These are phyloP conservation scores for Meta bourneti DNA, from an alignment of 2,888 invertebrate species.

Conservation along the genomic window DNA sequence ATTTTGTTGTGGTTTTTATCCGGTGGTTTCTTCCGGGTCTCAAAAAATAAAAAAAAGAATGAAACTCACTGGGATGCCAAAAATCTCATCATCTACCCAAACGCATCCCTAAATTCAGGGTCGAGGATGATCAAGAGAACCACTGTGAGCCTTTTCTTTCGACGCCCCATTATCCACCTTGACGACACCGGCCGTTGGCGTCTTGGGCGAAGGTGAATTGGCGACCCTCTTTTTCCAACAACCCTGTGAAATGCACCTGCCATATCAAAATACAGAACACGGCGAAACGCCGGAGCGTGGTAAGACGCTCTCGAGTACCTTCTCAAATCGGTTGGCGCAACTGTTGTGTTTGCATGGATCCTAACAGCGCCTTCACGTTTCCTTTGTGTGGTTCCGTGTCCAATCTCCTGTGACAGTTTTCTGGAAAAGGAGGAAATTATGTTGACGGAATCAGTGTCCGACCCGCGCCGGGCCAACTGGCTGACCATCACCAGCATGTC, in stretches of 20 bases:
- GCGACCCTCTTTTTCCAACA: constrained; percentile 30
- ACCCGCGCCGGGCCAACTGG: constrained; percentile 71
- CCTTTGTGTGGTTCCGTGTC: neutral
- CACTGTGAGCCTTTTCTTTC: too few relatives aligned
- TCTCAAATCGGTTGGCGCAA: too few relatives aligned
- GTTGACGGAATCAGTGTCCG: constrained; percentile 72
- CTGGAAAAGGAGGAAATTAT: constrained; percentile 20
- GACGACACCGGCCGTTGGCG: too few relatives aligned
- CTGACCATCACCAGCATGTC: constrained; percentile 72
- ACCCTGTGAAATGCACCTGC: constrained; percentile 55
- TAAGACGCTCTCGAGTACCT: neutral
- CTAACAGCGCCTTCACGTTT: neutral
- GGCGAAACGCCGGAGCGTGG: constrained; percentile 19
- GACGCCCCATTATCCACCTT: too few relatives aligned
- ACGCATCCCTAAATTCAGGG: too few relatives aligned
- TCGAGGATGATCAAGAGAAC: too few relatives aligned
- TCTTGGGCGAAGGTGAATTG: constrained; percentile 10
- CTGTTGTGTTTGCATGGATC: constrained; percentile 14
- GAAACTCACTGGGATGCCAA: too few relatives aligned
- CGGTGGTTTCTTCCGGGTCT: too few relatives aligned
- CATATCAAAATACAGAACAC: constrained; percentile 48
- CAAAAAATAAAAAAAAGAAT: too few relatives aligned
- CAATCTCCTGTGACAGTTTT: constrained; percentile 4
- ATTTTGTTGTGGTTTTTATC: too few relatives aligned
- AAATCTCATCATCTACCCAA: too few relatives aligned